Evolutionary conservation across 2,888 invertebrate species (phyloP), one percentile per base, ranked within the genome.

Genomic region (Tipula confusa): DNA sequence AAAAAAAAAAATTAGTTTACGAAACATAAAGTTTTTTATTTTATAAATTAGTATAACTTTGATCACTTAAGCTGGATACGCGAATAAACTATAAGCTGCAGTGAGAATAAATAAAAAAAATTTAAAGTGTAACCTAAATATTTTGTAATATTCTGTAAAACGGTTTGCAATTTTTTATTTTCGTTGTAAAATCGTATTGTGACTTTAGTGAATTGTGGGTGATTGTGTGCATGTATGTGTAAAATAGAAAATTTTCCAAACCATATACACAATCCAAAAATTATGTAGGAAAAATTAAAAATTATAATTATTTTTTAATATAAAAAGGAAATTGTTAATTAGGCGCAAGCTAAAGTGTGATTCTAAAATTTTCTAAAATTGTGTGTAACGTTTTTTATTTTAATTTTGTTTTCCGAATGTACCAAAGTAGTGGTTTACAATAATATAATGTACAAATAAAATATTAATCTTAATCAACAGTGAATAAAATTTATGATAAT

Each of bases 31-130:
- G 11, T 1, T 64, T 64, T 64, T n/a, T n/a, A n/a, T n/a, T n/a
- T n/a, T n/a, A n/a, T 64, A 64, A 64, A 64, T 64, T 64, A 64
- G 64, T 64, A 64, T 64, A 64, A 64, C 64, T 64, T 64, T 64
- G 64, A 64, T 64, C 64, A 64, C 64, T 64, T 64, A 64, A 64
- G 64, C 64, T 64, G n/a, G 13, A 24, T 18, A 64, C 64, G 24
- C 64, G 24, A 2, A 64, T 43, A 13, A 38, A n/a, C 38, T 13
- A n/a, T n/a, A 33, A 9, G 9, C 64, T 64, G 64, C n/a, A n/a
- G n/a, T n/a, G n/a, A n/a, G 18, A 64, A 64, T 64, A 64, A 64
- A 64, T 24, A 24, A 64, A 64, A 64, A 24, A 13, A 64, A 9
- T 64, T 64, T 64, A 24, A 24, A 7, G 64, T 7, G 18, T 64